A percentile compares a stretch with the other conserved stretches of the same genome.
phyloP scores from a whole-genome alignment of 2,113 vertebrate species.

The Hydrochoerus hydrochaeris region DNA sequence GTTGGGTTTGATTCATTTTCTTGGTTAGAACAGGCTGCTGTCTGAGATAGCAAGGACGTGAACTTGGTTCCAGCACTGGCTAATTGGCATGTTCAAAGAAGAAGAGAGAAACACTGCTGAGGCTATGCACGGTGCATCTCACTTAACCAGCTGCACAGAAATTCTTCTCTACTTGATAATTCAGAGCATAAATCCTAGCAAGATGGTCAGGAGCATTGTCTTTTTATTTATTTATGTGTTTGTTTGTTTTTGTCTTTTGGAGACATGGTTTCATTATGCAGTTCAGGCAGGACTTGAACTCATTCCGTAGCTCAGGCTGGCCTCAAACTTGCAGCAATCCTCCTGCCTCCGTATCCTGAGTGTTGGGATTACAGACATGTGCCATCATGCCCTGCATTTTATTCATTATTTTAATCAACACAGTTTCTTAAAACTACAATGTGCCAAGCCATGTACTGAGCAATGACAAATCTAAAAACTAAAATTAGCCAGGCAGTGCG shows the following conservation, averaged over 20 bases:
- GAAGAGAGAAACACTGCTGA: not conserved
- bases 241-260: not conserved
- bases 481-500: too few relatives aligned
- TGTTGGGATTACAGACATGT: too few relatives aligned
- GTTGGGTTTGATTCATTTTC: not conserved
- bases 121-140: not conserved
- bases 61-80: not conserved
- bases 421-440: too few relatives aligned
- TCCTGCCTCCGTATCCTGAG: too few relatives aligned
- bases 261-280: not conserved
- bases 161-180: not conserved
- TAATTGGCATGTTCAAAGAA: not conserved
- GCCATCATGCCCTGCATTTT: too few relatives aligned
- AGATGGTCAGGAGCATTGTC: not conserved
- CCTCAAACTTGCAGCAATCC: too few relatives aligned
- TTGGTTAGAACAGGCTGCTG: constrained; percentile 9
- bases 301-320: not conserved
- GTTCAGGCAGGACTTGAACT: not conserved
- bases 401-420: too few relatives aligned
- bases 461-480: too few relatives aligned
- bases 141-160: not conserved
- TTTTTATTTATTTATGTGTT: not conserved
- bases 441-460: too few relatives aligned
- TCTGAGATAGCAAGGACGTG: not conserved
- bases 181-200: not conserved